Base-by-base conservation (phyloP, 2,888 invertebrate species). In the Nyleta sp. region DNA sequence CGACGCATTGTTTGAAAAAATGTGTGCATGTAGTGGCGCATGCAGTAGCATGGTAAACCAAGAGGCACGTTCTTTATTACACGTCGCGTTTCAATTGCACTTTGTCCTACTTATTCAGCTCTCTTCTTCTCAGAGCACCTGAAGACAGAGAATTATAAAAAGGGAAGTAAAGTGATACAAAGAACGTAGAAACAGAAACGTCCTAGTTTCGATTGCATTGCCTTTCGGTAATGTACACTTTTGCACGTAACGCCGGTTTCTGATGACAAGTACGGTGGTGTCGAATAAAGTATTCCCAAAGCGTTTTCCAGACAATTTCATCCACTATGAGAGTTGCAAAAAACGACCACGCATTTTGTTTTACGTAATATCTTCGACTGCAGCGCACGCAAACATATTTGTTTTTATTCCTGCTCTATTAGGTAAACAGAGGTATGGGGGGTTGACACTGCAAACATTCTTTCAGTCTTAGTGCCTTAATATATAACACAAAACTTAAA, bases 51-150 rank as follows among this genome's bases (percentile, higher is more conserved):
- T 62, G 74, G 73, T 74, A 78, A 78, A 78, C 74, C 74, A 60
- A 79, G 71, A 71, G 67, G 79, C 79, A 79, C 79, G 71, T 79
- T 79, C 71, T 75, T 79, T 78, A 74, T 79, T 79, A 79, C 70
- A 79, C 50, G 70, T 79, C 74, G 74, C 38, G 67, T 74, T 79
- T 79, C 78, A 74, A 79, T 79, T 74, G 70, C 78, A 74, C 74
- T 79, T 75, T 70, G 78, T 75, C 62, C 74, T 71, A 71, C 74
- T 74, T 79, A 75, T 75, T 67, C 74, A 71, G 46, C 68, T 70
- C 62, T 62, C 74, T 67, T 74, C 62, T 74, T 75, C 38, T 10
- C 60, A 62, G 55, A 65, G 65, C 62, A 79, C 55, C 57, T 60
- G 78, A 65, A 79, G 71, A 71, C 64, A 57, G 71, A 59, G 67